Evolutionary conservation across 2,888 invertebrate species (phyloP), one percentile per base, ranked within the genome.

Genomic region (Punctoribates punctum): DNA sequence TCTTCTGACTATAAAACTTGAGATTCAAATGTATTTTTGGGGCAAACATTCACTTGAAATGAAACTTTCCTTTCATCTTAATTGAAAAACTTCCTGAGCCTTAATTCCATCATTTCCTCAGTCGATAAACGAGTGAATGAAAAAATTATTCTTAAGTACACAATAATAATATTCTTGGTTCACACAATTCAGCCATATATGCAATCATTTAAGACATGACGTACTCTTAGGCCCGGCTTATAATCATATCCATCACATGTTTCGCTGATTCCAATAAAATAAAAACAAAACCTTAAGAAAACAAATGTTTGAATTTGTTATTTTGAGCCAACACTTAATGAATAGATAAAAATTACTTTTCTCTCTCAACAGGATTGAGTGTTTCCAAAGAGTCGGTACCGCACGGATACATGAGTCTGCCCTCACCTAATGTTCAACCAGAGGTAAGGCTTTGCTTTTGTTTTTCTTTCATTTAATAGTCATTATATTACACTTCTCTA

Each of bases 401-500:
- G 42, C 75, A 48, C 34, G 57, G 67, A 46, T 73, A 76, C 54
- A 77, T 77, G 73, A 77, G 62, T 75, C 46, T 77, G 46, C 77
- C 77, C 46, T 77, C 77, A 72, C 77, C 77, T 25, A 77, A 77
- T 75, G 73, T 77, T 57, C 77, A 77, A 9, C 25, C 73, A 29
- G 77, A 77, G 77, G 77, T 77, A 57, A 74, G 74, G 13, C 17
- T 46, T 29, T 11, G 27, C 9, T 20, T n/a, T 27, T 27, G 17
- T 67, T 38, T 67, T 67, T 29, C n/a, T 38, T 20, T 20, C 54
- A 6, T 48, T 20, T 23, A 54, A 54, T 54, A 42, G 42, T 13
- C 42, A 42, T 42, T 42, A 42, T 42, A 42, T 42, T 13, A 42
- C 1, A 13, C 9, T 42, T 42, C 11, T 42, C 13, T 42, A 13